These are phyloP conservation scores for Blera fallax DNA, from an alignment of 2,888 invertebrate species.

Conservation along the genomic window DNA sequence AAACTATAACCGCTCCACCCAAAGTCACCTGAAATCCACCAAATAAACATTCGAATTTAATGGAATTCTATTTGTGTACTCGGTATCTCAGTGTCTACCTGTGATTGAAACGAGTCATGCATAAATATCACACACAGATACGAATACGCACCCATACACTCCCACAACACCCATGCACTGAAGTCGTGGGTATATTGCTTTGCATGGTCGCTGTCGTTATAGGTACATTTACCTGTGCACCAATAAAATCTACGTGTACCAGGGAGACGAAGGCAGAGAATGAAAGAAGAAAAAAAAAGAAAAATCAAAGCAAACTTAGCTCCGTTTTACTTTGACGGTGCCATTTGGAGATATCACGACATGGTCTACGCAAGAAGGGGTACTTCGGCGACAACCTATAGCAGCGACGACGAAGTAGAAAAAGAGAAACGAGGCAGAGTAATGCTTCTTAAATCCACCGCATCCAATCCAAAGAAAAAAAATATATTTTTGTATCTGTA, in stretches of 20 bases:
- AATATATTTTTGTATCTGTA: background rate
- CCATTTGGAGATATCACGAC: constrained; percentile 63
- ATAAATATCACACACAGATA: constrained; percentile 17
- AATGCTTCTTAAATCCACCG: background rate
- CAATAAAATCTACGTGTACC: background rate
- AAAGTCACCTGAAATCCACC: background rate
- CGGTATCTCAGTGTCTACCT: background rate
- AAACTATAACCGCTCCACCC: background rate
- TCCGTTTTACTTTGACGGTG: constrained; percentile 35
- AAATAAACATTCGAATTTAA: background rate
- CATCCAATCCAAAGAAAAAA: constrained; percentile 22
- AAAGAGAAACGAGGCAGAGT: constrained; percentile 7
- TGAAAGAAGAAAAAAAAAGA: constrained; percentile 4
- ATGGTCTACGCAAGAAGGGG: background rate
- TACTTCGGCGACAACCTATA: background rate
- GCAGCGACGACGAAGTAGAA: background rate
- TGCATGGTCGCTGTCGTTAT: constrained; percentile 25
- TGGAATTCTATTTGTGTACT: background rate
- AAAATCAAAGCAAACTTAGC: constrained; percentile 8
- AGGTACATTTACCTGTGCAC: constrained; percentile 25
- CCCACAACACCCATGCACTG: constrained; percentile 17
- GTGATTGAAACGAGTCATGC: constrained; percentile 41
- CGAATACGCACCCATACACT: background rate
- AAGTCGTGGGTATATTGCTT: constrained; percentile 24
- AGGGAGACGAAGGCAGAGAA: constrained; percentile 24